phyloP scores from a whole-genome alignment of 2,113 vertebrate genomes.

The Hirundichthys speculiger region DNA sequence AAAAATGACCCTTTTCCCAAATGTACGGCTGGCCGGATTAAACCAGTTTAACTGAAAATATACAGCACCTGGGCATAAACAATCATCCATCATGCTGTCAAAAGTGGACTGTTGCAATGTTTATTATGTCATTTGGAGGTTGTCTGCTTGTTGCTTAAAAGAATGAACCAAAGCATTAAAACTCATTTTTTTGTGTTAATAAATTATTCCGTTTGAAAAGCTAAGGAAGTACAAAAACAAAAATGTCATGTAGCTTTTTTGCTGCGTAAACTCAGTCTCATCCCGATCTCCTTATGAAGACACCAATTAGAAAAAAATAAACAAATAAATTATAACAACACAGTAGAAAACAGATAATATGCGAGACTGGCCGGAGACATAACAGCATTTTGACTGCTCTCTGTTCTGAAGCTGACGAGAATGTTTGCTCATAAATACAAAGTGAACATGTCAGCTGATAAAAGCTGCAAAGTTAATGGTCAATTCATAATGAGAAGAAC shows the following conservation, averaged over 20 bases:
- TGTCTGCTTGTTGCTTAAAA: constrained; percentile 4
- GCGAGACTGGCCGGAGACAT: too few species aligned
- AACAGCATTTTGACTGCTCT: too few species aligned
- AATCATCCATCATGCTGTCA: constrained; percentile 23
- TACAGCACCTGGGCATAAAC: constrained; percentile 14
- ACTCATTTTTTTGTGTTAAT: neutral
- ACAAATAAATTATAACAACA: too few species aligned
- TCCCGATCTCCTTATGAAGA: too few species aligned
- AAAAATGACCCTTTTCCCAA: neutral
- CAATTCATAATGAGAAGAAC: too few species aligned
- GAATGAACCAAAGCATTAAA: neutral
- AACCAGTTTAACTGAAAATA: too few species aligned
- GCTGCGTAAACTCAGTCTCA: neutral
- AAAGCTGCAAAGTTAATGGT: too few species aligned
- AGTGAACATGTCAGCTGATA: too few species aligned
- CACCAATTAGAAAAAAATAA: too few species aligned
- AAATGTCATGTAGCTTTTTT: neutral
- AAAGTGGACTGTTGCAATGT: neutral
- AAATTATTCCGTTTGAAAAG: neutral
- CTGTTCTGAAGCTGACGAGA: too few species aligned
- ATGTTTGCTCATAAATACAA: too few species aligned
- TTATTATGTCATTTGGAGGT: neutral
- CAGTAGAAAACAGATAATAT: too few species aligned
- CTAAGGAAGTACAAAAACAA: neutral
- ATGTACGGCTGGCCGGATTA: neutral